Base-by-base conservation (phyloP, 1,140 invertebrate species). In the Heliothis virescens region DNA sequence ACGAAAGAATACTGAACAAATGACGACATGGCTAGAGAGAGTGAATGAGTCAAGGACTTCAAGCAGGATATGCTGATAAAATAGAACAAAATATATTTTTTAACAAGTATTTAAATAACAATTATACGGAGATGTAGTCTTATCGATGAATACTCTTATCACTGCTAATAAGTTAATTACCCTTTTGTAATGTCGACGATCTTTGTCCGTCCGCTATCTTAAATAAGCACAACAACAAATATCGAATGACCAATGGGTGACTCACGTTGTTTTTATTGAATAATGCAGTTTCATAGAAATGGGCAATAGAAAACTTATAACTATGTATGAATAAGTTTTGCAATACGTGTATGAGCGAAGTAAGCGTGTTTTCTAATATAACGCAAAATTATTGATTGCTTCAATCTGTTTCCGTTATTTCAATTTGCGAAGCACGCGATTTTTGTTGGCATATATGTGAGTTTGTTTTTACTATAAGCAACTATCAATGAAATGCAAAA, bases 391-490 rank as follows among this genome's bases (percentile, higher is more conserved):
- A 69, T 69, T 69, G 65, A 69, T 52, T 26, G 21, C 2, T 69
- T 52, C 65, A 21, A 69, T 53, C 50, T 13, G 48, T 69, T 69
- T 69, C 65, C 47, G 47, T 52, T 53, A 18, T 29, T 69, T 69
- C 48, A 69, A 69, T 52, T 69, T 53, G 65, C 65, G 9, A 15
- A 52, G 65, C 47, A 52, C 65, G 62, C 62, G 65, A 52, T 69
- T 52, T 69, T 53, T 69, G 47, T 69, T 52, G 12, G 48, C 48
- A 26, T 26, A 21, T 18, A 4, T 52, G 5, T 41, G 2, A 41
- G 26, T 10, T 26, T 10, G 57, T 26, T 26, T 26, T 2, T 26
- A 26, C 21, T n/a, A n/a, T 59, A 11, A 21, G 12, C 26, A 2
- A 13, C 12, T 34, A 62, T 18, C 34, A 41, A 41, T 41, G 34